These are phyloP conservation scores for Eristalis tenax DNA, from an alignment of 2,888 invertebrate species.

Conservation along the genomic window DNA sequence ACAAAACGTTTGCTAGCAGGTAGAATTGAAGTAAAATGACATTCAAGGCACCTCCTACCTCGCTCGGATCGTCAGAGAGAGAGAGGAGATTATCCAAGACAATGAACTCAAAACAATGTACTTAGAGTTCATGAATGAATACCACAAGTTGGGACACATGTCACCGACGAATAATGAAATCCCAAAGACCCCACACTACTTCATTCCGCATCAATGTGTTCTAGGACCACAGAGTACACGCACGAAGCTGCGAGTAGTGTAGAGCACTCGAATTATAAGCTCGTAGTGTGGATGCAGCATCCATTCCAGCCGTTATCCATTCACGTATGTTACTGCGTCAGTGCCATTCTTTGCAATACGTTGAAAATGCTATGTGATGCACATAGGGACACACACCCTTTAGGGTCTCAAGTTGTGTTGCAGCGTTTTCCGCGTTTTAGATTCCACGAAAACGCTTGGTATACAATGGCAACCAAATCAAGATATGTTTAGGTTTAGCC, in stretches of 20 bases:
- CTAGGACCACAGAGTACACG: conserved; percentile 1
- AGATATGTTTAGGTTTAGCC: no score
- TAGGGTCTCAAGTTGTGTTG: no score
- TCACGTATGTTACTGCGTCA: no score
- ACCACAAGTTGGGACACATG: neutral
- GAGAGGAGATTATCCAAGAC: conserved; percentile 4
- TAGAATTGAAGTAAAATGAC: conserved; percentile 40
- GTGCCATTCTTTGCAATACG: no score
- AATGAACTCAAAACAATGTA: conserved; percentile 2
- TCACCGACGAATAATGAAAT: neutral
- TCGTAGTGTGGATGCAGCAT: no score
- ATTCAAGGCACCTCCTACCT: conserved; percentile 50
- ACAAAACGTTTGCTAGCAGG: neutral
- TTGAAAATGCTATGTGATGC: no score
- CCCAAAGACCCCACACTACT: neutral
- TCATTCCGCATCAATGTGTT: neutral
- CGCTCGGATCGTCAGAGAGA: conserved; percentile 50
- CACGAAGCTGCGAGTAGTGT: neutral
- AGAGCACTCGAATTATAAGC: no score
- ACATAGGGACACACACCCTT: no score
- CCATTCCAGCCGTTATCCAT: conserved; percentile 11
- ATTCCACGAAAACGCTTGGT: no score
- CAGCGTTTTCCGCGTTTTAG: no score
- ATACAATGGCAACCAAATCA: no score
- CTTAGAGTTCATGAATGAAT: conserved; percentile 1